Evolutionary conservation across 2,113 vertebrate genomes (phyloP), one percentile per base, ranked within the genome.

Genomic region (Oreochromis niloticus): DNA sequence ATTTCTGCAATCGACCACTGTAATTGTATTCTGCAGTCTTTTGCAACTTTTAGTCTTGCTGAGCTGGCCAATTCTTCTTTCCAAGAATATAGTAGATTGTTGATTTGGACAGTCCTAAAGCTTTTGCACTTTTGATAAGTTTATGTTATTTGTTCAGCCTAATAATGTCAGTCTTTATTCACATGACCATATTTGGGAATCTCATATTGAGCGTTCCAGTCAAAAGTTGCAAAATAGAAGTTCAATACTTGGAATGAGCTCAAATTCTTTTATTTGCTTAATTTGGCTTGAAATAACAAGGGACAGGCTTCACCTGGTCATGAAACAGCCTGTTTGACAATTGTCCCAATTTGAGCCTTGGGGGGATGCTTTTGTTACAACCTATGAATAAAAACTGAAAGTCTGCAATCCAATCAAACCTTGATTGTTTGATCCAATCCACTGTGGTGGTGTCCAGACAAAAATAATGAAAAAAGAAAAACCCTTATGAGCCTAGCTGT

Each of bases 221-320:
- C 43, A 50, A 78, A 50, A 50, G 27, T 32, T 34, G 27, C 46
- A 32, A 78, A 78, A 78, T 52, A 32, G 4, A 78, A 32, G 46
- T 78, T 78, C 10, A 78, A 13, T 24, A 52, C 27, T 50, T 52
- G 73, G 19, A 22, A 1, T 52, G 6, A 13, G 48, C 46, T 78
- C 27, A 19, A 13, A 5, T 3, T 78, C 10, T 78, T 52, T n/a
- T 32, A 78, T 50, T 50, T 78, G 73, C 6, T 78, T 52, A 50
- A 78, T 78, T 78, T 50, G 24, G 9, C 71, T 32, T 78, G 16
- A 78, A 78, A 78, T 50, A 78, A 78, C 16, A 12, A 78, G 24
- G 24, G 0, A 3, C 43, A 12, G 39, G 41, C 14, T 46, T 73
- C 41, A 48, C 24, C 71, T 19, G 24, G 24, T 30, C 68, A 75